Base-by-base conservation (phyloP, 1,140 invertebrate species). In the Pseudomyrmex concolor region DNA sequence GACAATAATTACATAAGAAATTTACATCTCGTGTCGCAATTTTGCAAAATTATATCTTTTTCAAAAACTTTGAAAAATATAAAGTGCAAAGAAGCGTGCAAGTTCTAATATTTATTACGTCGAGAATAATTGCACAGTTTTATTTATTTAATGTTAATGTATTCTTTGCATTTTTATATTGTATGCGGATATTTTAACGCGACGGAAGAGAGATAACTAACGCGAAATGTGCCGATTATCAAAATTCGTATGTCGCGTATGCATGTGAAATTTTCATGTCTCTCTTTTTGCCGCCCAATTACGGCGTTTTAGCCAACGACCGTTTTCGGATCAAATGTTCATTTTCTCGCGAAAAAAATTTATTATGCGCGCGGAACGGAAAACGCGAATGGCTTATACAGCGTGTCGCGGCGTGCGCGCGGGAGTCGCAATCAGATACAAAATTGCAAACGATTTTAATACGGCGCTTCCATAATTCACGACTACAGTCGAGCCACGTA, bases 401-500 rank as follows among this genome's bases (percentile, higher is more conserved):
- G 74, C 59, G 63, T 62, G 63, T 68, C 74, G 74, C 77, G 63
- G 34, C 34, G 34, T 34, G 34, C 34, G 34, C 34, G 34, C 34
- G 34, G 5, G 34, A 51, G 78, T 25, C 7, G 63, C 71, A 86
- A 80, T 84, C 82, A 73, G 74, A 80, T 84, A 86, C 62, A 84
- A 84, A 86, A 80, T 84, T 84, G 83, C 77, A 64, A 83, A 72
- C 83, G 73, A 64, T 86, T 86, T 90, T 90, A 78, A 86, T 84
- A 78, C 63, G 81, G 45, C 51, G 62, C 19, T 54, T 88, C 54
- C 86, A 86, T 90, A 90, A 91, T 90, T 90, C 88, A 90, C 83
- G 83, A 34, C 68, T 57, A 62, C 74, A 70, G 81, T 86, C 85
- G 88, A 86, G 87, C n/a, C 86, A 86, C 70, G 89, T 91, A 91